Evolutionary conservation across 2,113 vertebrate species (phyloP), one percentile per base, ranked within the genome.

Genomic region (Noctilio leporinus): DNA sequence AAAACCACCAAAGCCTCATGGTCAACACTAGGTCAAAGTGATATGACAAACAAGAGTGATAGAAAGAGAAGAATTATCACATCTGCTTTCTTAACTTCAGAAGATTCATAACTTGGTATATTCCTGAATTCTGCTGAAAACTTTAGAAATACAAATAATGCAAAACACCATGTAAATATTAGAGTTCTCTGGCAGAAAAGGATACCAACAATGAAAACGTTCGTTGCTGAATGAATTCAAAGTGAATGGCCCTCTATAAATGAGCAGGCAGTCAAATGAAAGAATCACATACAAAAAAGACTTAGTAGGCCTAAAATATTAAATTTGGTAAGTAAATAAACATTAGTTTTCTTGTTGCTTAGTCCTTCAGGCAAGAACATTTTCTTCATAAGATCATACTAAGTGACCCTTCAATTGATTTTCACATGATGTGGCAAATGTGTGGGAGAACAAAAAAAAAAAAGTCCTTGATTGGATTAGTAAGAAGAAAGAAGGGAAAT

Each of bases 91-190:
- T 96, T 96, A 95, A 84, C 47, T 86, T 96, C 72, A 91, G 72
- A 96, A 97, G 85, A 90, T 96, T 96, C 80, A 97, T 96, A 95
- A 94, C 93, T 97, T 96, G 69, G 97, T 96, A 95, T 87, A 96
- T 91, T 96, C 81, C 64, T 97, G 95, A 98, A 96, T 97, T 97
- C 81, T 95, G 78, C 83, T 91, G 89, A 43, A 92, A 97, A 94
- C 57, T 90, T 94, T 93, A 97, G 85, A 96, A 96, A 97, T 93
- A 93, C 35, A 98, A 97, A 95, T 97, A 97, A 97, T 62, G 73
- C 10, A 96, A 69, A 94, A 30, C 26, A 55, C 8, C 86, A 87
- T 95, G 92, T 89, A 97, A 97, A 96, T 97, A 82, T 80, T 89
- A 92, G 89, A 81, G 97, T 96, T 94, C 76, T 95, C 35, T 97